Evolutionary conservation across 2,888 invertebrate species (phyloP), one percentile per base, ranked within the genome.

Genomic region (Thera britannica): DNA sequence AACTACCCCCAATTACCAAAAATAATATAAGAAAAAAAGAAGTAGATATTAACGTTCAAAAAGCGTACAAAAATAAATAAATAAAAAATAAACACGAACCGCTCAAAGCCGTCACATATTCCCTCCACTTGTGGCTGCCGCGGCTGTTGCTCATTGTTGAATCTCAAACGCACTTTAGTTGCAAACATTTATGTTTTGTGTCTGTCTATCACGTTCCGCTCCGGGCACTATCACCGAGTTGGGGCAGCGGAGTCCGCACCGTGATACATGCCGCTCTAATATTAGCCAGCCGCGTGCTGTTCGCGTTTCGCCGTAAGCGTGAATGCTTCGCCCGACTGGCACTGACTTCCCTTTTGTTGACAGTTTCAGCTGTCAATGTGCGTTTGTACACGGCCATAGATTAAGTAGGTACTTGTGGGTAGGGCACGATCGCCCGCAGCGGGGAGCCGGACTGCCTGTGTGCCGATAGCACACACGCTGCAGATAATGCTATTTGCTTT

Each of bases 71-170:
- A 70, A 51, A 58, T 56, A 62, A 68, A 58, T 57, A 75, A 76
- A 77, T 74, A 75, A 79, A 78, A 79, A 79, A 80, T 79, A 78
- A 76, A 72, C 76, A 91, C 93, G 83, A 81, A 93, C 93, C 93
- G 84, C 93, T 93, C 85, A 93, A 87, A 75, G 93, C 93, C 66
- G 92, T 87, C 77, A 88, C 87, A 85, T 93, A 93, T 84, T 93
- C 93, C 79, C 93, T 91, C 92, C 92, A 93, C 77, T 91, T 92
- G 82, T 82, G 88, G 79, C 83, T 84, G 86, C 83, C 84, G 83
- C 83, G 88, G 79, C 83, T 84, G 87, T 82, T 85, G 83, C 82
- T 87, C 93, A 92, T 93, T 81, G 83, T 80, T 80, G 81, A 72
- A 84, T 77, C 84, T 81, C 77, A 79, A 85, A 82, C 80, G 75